phyloP scores from a whole-genome alignment of 2,797 vertebrate species.

The Poliocrania exsul region DNA sequence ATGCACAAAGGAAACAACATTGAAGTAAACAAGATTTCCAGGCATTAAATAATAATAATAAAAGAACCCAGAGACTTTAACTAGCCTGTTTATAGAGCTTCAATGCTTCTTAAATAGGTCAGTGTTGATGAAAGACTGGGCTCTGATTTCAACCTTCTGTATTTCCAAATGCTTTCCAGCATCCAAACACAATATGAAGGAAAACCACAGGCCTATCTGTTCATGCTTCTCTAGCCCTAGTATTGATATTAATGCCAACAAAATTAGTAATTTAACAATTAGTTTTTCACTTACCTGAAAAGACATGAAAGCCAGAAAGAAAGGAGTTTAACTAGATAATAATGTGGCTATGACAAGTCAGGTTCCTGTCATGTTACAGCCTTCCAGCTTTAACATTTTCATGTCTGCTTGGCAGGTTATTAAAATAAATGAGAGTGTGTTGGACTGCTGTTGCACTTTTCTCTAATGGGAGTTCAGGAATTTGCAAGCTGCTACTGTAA shows the following conservation, averaged over 20 bases:
- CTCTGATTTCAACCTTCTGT: neutral
- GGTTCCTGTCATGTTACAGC: constrained; percentile 91
- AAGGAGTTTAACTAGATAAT: constrained; percentile 88
- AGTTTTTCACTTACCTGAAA: constrained; percentile 82
- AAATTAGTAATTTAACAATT: constrained; percentile 88
- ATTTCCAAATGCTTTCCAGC: constrained; percentile 23
- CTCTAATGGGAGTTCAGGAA: constrained; percentile 91
- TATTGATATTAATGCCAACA: constrained; percentile 83
- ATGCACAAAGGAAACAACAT: constrained; percentile 57
- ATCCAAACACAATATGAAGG: constrained; percentile 7
- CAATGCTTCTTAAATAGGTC: constrained; percentile 10
- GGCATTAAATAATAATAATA: constrained; percentile 67
- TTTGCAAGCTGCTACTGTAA: constrained; percentile 86
- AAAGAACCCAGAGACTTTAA: constrained; percentile 48
- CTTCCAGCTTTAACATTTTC: constrained; percentile 95
- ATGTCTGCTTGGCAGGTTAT: constrained; percentile 98
- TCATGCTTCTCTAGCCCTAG: constrained; percentile 57
- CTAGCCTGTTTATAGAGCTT: constrained; percentile 35
- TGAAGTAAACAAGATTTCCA: constrained; percentile 65
- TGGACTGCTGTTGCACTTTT: constrained; percentile 83
- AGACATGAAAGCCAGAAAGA: constrained; percentile 81
- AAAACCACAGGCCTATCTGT: constrained; percentile 32
- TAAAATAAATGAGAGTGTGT: constrained; percentile 98
- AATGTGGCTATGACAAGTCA: constrained; percentile 91
- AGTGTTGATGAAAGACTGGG: neutral